Evolutionary conservation across 2,797 vertebrate genomes (phyloP).

Genomic region (Poecile montanus): DNA sequence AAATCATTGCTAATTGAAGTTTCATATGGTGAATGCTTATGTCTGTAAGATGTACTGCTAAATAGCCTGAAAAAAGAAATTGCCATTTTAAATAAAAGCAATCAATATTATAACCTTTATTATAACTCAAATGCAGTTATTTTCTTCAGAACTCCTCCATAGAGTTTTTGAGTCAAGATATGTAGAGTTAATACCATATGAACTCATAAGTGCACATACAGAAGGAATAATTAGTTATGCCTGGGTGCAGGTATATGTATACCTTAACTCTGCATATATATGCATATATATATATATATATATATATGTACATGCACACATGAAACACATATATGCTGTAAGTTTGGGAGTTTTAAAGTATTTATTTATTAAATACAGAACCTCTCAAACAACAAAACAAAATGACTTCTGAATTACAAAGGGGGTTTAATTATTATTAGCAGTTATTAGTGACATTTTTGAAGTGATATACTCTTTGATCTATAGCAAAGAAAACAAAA

Average conservation of each 20-base stretch:
- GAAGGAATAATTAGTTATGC: background rate
- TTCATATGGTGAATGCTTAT: constrained; percentile 77
- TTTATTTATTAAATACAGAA: background rate
- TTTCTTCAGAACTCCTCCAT: background rate
- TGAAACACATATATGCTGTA: background rate
- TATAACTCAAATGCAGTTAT: background rate
- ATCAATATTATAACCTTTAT: background rate
- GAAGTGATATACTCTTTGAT: background rate
- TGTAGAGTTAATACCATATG: background rate
- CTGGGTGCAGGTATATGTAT: too few species aligned
- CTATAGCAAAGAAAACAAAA: background rate
- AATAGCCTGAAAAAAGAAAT: constrained; percentile 66
- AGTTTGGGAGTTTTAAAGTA: background rate
- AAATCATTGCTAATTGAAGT: constrained; percentile 76
- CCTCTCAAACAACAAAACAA: background rate
- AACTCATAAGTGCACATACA: background rate
- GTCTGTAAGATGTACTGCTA: constrained; percentile 68
- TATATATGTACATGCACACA: too few species aligned
- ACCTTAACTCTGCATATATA: background rate
- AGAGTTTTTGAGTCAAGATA: background rate
- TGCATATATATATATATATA: too few species aligned
- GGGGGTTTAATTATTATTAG: fast-evolving
- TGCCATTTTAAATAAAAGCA: constrained; percentile 39
- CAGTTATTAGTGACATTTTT: background rate
- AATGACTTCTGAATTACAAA: background rate